Percentiles rank a stretch among this genome's conserved stretches.
Evolutionary conservation across 2,888 invertebrate genomes (phyloP).

Genomic region (Ptychoptera albimana): DNA sequence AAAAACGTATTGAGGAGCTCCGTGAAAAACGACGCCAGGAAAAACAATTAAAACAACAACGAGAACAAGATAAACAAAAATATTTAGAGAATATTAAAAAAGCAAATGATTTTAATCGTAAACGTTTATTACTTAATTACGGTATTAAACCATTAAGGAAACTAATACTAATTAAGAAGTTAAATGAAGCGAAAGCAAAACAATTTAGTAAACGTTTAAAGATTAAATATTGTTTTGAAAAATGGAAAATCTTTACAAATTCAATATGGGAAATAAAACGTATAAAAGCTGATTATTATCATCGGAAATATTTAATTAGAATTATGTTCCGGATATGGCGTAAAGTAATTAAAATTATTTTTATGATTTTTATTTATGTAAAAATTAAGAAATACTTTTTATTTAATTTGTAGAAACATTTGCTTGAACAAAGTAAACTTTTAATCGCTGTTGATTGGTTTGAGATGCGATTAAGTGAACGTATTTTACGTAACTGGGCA

Average conservation of each 20-base stretch:
- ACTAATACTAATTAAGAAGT: conserved; percentile 21
- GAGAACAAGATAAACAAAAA: conserved; percentile 36
- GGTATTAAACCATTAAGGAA: conserved; percentile 26
- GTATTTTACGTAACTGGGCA: conserved; percentile 36
- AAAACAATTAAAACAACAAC: conserved; percentile 42
- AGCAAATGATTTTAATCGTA: conserved; percentile 30
- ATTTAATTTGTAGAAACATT: conserved; percentile 11
- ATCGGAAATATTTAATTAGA: conserved; percentile 33
- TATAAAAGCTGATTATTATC: conserved; percentile 38
- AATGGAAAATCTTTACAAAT: conserved; percentile 38
- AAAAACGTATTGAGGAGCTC: conserved; percentile 39
- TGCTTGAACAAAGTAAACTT: conserved; percentile 31
- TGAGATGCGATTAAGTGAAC: conserved; percentile 41
- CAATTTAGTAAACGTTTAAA: conserved; percentile 32
- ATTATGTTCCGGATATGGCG: conserved; percentile 34
- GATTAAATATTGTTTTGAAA: conserved; percentile 33
- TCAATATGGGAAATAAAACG: conserved; percentile 36
- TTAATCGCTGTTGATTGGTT: conserved; percentile 59
- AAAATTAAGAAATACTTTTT: conserved; percentile 9
- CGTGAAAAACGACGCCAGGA: conserved; percentile 43
- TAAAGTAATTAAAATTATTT: conserved; percentile 23
- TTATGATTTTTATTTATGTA: background rate
- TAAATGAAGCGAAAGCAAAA: conserved; percentile 31
- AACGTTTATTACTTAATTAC: conserved; percentile 20
- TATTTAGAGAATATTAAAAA: conserved; percentile 29